These are phyloP conservation scores for Hyppa rectilinea DNA, from an alignment of 2,888 invertebrate species.

Conservation along the genomic window DNA sequence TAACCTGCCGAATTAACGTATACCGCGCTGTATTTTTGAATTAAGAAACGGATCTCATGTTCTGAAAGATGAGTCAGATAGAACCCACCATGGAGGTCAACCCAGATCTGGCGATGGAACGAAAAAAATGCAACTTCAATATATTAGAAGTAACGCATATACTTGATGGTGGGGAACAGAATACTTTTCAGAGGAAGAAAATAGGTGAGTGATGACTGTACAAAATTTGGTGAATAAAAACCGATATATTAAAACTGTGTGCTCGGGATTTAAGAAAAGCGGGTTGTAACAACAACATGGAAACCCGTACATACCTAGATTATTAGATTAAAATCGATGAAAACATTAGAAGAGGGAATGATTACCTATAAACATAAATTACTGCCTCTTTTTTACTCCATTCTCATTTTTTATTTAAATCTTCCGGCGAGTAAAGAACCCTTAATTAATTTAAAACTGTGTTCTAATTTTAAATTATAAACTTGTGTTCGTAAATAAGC, in stretches of 20 bases:
- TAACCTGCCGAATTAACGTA: slow-evolving; percentile 35
- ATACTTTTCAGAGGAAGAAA: slow-evolving; percentile 92
- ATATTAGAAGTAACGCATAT: slow-evolving; percentile 94
- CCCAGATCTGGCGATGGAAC: slow-evolving; percentile 93
- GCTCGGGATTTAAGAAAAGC: neutral
- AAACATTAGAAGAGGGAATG: neutral
- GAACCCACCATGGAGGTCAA: slow-evolving; percentile 83
- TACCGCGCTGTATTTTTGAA: slow-evolving; percentile 3
- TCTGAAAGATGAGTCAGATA: slow-evolving; percentile 64
- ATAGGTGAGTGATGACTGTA: slow-evolving; percentile 77
- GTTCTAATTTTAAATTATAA: too few species aligned
- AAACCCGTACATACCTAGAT: neutral
- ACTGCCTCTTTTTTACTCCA: neutral
- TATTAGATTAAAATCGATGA: neutral
- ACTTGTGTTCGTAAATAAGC: too few species aligned
- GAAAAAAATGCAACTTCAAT: slow-evolving; percentile 93
- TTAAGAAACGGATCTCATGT: neutral
- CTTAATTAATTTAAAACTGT: too few species aligned
- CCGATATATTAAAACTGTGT: neutral
- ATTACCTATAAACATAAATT: neutral
- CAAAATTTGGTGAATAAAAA: neutral
- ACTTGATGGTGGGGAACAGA: slow-evolving; percentile 93
- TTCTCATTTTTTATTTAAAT: neutral
- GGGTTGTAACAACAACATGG: neutral
- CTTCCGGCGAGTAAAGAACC: too few species aligned